Conservation (phyloP, 2,888 invertebrate species). For the Tetrapedia diversipes region DNA sequence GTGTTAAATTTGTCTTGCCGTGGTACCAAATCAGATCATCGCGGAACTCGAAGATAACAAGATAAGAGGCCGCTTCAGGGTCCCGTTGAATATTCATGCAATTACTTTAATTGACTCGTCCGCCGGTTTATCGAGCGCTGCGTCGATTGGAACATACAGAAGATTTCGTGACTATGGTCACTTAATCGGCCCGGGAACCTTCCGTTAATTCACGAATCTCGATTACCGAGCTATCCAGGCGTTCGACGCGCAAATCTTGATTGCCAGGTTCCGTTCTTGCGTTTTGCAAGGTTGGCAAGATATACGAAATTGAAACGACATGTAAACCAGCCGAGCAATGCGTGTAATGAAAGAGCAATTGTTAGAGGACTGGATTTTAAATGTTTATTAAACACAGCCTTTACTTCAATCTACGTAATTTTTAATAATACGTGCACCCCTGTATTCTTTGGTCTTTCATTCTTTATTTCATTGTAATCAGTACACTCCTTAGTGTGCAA, state of each 20-base stretch:
- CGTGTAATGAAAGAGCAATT: slow-evolving; percentile 59
- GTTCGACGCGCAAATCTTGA: not conserved
- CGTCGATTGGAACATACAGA: no score
- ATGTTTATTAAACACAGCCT: no score
- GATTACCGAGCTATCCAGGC: slow-evolving; percentile 37
- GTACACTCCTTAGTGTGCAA: no score
- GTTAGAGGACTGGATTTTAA: no score
- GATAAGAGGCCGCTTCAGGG: slow-evolving; percentile 16
- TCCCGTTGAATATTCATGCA: slow-evolving; percentile 24
- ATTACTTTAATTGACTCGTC: slow-evolving; percentile 36
- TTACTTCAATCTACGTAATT: no score
- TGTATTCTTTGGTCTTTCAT: no score
- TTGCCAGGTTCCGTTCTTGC: not conserved
- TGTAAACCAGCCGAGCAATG: slow-evolving; percentile 52
- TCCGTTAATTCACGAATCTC: slow-evolving; percentile 46
- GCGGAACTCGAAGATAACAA: not conserved
- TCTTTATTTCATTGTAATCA: no score
- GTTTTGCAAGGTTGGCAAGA: slow-evolving; percentile 14
- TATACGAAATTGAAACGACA: slow-evolving; percentile 64
- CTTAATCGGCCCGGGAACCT: slow-evolving; percentile 19
- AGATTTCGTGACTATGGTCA: slow-evolving; percentile 24
- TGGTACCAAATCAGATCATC: no score
- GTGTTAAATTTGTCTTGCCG: not conserved
- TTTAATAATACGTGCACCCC: no score
- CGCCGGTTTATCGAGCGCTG: slow-evolving; percentile 9